Evolutionary conservation across 2,888 invertebrate genomes (phyloP), one percentile per base, ranked within the genome.

Genomic region (Zaprionus obscuricornis): DNA sequence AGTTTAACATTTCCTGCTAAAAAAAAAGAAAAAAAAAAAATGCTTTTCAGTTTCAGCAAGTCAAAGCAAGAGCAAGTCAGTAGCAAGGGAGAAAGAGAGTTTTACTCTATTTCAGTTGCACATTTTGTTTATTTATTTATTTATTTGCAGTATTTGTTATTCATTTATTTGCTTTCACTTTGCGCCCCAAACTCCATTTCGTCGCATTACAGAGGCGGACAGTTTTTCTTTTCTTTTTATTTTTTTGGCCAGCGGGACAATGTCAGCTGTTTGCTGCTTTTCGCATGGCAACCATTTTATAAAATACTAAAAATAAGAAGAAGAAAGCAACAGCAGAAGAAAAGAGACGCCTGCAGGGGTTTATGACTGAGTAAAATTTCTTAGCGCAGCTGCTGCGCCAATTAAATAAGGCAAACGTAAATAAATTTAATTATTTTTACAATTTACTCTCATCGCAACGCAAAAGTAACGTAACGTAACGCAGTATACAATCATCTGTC

Each of bases 341-440:
- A 47, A 40, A 43, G 47, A 33, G 17, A 7, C 14, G 66, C 71
- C 71, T 57, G n/a, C 37, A 34, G 75, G 71, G n/a, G n/a, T n/a
- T 37, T 71, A 40, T 51, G 56, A 26, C 20, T 27, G 36, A 39
- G 40, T 36, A 34, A 47, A 27, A 26, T 39, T 49, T 18, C n/a
- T 27, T 24, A 29, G 20, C 24, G 51, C 71, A 72, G 72, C 72
- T 74, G 62, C 56, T 56, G 45, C 34, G 52, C 56, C 85, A 77
- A 85, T 74, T 82, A 85, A 85, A 66, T 66, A 59, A 74, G 45
- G 54, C 66, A 52, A 81, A 84, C 59, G 82, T 50, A 82, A 74
- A 64, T 71, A 85, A 85, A 77, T 82, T 74, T 77, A 78, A 77
- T 85, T 77, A 77, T 77, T 70, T 82, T 82, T 72, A 60, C 82